Evolutionary conservation across 2,797 vertebrate genomes (phyloP), one percentile per base, ranked within the genome.

Genomic region (Pelodytes ibericus): DNA sequence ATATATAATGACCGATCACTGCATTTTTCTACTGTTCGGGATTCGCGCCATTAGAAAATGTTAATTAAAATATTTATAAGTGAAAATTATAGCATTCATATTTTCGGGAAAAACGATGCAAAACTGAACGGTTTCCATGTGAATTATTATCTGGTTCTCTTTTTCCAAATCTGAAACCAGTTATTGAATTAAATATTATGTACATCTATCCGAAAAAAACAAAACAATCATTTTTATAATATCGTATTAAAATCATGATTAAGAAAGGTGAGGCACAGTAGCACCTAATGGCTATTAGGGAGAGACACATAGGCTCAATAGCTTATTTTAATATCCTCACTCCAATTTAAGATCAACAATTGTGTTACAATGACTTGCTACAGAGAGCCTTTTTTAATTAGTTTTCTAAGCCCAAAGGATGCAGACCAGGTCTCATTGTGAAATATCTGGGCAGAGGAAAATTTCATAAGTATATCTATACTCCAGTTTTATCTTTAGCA

Each of bases 341-440:
- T 49, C 44, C 18, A 49, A 49, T 36, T 65, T 20, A 18, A 26
- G 44, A 57, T 41, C 13, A 44, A 51, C 39, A 65, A 20, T 62
- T 20, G 39, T 44, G 9, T 72, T 51, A 20, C 33, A 30, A 57
- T n/a, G 49, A 3, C 49, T 74, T 58, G 36, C 61, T 74, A 57
- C 60, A 65, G 7, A 57, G 64, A 41, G 44, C 33, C 31, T 30
- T 59, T 60, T 65, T 74, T 66, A 74, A 74, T 74, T 58, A 65
- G 61, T 57, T 41, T 44, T 36, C 41, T 24, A 57, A 74, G 33
- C 72, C 58, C 62, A 30, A 53, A 74, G 61, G 62, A 58, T 57
- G 11, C 22, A 65, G 71, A 58, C 39, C 72, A 41, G 11, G 56
- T 57, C 44, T 73, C 56, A 71, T 60, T 71, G 20, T 15, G 18